These are phyloP conservation scores for Siphlonurus alternatus DNA, from an alignment of 2,888 invertebrate species.

Conservation along the genomic window DNA sequence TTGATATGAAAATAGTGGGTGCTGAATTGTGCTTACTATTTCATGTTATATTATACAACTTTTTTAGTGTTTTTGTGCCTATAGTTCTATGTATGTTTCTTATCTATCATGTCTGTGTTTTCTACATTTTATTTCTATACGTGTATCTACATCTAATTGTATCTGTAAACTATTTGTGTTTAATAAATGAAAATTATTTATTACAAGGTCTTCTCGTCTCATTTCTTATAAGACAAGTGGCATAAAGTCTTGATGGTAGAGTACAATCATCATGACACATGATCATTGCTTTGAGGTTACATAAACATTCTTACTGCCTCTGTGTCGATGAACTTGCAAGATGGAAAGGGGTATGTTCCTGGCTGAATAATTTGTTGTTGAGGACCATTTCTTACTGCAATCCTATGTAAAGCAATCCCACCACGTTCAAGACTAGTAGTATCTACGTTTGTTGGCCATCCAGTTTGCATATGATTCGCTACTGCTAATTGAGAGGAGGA, in stretches of 20 bases:
- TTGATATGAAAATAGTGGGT: too few relatives aligned
- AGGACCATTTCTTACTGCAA: constrained; percentile 9
- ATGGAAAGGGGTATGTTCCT: constrained; percentile 16
- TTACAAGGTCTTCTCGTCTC: too few relatives aligned
- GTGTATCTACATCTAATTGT: too few relatives aligned
- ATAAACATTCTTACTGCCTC: constrained; percentile 54
- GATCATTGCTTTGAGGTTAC: constrained; percentile 88
- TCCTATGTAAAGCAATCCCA: neutral
- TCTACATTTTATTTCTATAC: too few relatives aligned
- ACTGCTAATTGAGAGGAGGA: constrained; percentile 34
- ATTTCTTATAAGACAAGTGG: constrained; percentile 66
- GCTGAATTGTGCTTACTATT: too few relatives aligned
- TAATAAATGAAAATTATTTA: too few relatives aligned
- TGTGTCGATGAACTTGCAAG: constrained; percentile 13
- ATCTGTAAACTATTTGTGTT: too few relatives aligned
- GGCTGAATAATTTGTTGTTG: neutral
- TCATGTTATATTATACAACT: too few relatives aligned
- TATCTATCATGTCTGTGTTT: too few relatives aligned
- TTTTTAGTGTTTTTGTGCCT: too few relatives aligned
- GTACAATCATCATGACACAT: constrained; percentile 96
- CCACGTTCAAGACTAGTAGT: constrained; percentile 7
- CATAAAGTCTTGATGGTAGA: constrained; percentile 78
- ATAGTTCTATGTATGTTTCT: too few relatives aligned
- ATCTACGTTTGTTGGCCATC: constrained; percentile 47
- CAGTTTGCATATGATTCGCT: constrained; percentile 18